Conservation (phyloP, 2,797 vertebrate genomes). For the Oreonectes daqikongensis region DNA sequence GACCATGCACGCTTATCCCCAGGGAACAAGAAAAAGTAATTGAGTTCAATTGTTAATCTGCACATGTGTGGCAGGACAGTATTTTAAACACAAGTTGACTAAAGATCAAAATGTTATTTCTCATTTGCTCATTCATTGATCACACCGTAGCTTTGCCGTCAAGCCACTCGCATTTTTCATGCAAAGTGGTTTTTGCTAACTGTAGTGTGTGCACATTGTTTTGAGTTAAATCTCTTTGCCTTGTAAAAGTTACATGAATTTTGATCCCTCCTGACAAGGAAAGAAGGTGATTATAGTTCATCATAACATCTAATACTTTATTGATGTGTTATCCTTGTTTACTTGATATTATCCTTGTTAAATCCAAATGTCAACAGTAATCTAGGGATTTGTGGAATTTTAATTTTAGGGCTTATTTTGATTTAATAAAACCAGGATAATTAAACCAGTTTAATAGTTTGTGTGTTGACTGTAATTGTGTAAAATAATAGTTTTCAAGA, state of each 20-base stretch:
- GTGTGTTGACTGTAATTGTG: not conserved
- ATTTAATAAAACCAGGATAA: not conserved
- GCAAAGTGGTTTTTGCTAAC: not conserved
- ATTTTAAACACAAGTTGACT: not conserved
- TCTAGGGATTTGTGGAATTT: slow-evolving; percentile 4
- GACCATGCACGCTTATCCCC: slow-evolving; percentile 29
- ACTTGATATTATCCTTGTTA: not conserved
- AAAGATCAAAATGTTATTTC: too few species aligned
- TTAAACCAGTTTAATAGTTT: not conserved
- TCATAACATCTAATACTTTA: too few species aligned
- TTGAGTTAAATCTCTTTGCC: not conserved
- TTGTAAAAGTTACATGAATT: too few species aligned
- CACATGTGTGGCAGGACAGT: not conserved
- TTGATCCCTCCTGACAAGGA: too few species aligned
- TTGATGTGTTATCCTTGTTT: not conserved
- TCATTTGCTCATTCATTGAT: not conserved
- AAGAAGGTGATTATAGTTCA: too few species aligned
- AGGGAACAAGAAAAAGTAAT: slow-evolving; percentile 18
- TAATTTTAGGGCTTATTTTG: not conserved
- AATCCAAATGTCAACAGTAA: not conserved
- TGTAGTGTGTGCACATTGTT: not conserved
- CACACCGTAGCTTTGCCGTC: not conserved
- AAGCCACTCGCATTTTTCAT: not conserved
- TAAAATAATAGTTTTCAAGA: too few species aligned
- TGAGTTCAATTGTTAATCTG: slow-evolving; percentile 15